These are phyloP conservation scores for Phasia obesa DNA, from an alignment of 2,888 invertebrate species.

Conservation along the genomic window DNA sequence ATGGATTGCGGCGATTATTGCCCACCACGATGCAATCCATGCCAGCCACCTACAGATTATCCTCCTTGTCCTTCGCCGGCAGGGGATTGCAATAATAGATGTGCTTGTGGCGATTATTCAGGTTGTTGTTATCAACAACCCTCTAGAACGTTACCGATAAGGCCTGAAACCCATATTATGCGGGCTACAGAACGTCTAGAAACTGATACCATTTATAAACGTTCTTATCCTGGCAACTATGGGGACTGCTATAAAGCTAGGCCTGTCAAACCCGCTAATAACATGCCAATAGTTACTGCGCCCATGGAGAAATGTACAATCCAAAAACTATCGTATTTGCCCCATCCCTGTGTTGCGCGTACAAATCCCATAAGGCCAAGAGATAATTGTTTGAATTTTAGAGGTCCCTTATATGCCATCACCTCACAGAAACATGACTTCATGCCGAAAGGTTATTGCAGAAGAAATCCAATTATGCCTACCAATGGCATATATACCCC, in stretches of 20 bases:
- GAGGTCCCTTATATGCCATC: conserved; percentile 87
- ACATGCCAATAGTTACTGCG: conserved; percentile 83
- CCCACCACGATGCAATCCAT: conserved; percentile 72
- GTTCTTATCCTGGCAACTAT: conserved; percentile 85
- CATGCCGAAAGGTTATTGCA: conserved; percentile 85
- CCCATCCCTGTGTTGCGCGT: conserved; percentile 76
- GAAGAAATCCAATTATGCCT: conserved; percentile 75
- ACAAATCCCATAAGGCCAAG: conserved; percentile 78
- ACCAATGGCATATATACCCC: conserved; percentile 75
- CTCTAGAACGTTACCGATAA: conserved; percentile 76
- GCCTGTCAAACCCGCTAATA: conserved; percentile 83
- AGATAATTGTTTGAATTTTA: conserved; percentile 78
- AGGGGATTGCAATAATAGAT: conserved; percentile 73
- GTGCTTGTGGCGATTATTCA: conserved; percentile 76
- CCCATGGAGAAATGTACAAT: conserved; percentile 84
- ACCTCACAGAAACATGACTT: conserved; percentile 90
- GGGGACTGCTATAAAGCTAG: conserved; percentile 81
- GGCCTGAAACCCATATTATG: conserved; percentile 82
- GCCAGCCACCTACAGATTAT: conserved; percentile 75
- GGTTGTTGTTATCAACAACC: conserved; percentile 81
- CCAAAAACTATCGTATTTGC: conserved; percentile 81
- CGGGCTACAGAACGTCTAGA: conserved; percentile 85
- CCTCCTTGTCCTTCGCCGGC: conserved; percentile 74
- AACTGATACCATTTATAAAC: conserved; percentile 86
- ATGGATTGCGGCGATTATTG: conserved; percentile 68